Conservation (phyloP, 2,797 vertebrate species). For the Gephyroberyx darwinii region DNA sequence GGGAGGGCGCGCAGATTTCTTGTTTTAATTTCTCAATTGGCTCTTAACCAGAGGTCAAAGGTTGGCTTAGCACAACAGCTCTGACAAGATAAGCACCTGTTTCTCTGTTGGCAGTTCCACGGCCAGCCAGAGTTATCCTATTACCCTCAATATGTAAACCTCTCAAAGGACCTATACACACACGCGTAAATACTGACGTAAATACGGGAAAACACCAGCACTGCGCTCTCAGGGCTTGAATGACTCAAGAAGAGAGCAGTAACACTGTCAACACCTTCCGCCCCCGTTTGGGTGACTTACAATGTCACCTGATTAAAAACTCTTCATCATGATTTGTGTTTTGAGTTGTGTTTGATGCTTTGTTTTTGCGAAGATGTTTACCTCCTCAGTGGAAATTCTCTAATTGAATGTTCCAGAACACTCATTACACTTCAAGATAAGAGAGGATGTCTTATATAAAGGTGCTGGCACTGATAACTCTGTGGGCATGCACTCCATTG, state of each 20-base stretch:
- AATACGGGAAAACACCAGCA: slow-evolving; percentile 69
- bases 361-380: slow-evolving; percentile 61
- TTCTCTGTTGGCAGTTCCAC: slow-evolving; percentile 65
- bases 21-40: slow-evolving; percentile 84
- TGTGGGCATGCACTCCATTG: slow-evolving; percentile 52
- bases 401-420: slow-evolving; percentile 70
- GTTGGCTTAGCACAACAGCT: slow-evolving; percentile 87
- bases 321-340: slow-evolving; percentile 66
- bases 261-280: slow-evolving; percentile 71
- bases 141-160: slow-evolving; percentile 76
- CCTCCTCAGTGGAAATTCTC: slow-evolving; percentile 71
- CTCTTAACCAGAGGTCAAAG: slow-evolving; percentile 87
- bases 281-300: slow-evolving; percentile 59
- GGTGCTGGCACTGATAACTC: slow-evolving; percentile 56
- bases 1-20: slow-evolving; percentile 58
- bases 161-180: slow-evolving; percentile 70
- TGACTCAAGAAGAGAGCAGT: slow-evolving; percentile 45
- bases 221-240: slow-evolving; percentile 43
- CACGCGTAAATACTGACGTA: slow-evolving; percentile 71
- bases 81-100: slow-evolving; percentile 92
- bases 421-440: slow-evolving; percentile 69
- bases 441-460: slow-evolving; percentile 63
- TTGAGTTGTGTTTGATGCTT: slow-evolving; percentile 65
- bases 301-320: slow-evolving; percentile 66
- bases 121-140: slow-evolving; percentile 71